Conservation (phyloP, 2,113 vertebrate species). For the Clarias gariepinus region DNA sequence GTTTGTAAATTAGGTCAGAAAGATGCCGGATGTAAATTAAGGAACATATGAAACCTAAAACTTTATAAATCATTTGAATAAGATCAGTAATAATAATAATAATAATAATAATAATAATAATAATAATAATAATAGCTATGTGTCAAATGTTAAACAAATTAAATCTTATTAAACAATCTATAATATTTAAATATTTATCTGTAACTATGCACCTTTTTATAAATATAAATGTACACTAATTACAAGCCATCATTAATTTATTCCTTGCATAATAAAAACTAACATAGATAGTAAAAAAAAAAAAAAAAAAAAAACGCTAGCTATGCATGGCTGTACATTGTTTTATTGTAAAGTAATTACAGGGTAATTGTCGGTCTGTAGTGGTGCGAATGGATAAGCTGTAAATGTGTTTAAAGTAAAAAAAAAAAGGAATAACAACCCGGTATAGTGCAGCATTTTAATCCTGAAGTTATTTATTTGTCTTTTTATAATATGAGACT, state of each 20-base stretch:
- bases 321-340: neutral
- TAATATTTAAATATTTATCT: neutral
- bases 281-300: neutral
- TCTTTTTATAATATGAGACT: neutral
- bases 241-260: neutral
- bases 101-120: neutral
- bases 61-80: neutral
- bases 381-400: neutral
- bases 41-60: neutral
- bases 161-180: neutral
- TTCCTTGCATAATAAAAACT: neutral
- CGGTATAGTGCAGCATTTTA: neutral
- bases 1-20: neutral
- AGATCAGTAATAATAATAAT: neutral
- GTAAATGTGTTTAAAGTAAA: neutral
- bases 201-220: neutral
- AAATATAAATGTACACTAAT: neutral
- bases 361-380: neutral
- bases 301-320: neutral
- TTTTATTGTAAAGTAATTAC: neutral
- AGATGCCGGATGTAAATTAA: neutral
- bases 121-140: neutral
- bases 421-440: too few species aligned
- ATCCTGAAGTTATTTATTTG: neutral
- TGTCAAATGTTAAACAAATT: neutral